Base-by-base conservation (phyloP, 2,113 vertebrate species). In the Lota lota region DNA sequence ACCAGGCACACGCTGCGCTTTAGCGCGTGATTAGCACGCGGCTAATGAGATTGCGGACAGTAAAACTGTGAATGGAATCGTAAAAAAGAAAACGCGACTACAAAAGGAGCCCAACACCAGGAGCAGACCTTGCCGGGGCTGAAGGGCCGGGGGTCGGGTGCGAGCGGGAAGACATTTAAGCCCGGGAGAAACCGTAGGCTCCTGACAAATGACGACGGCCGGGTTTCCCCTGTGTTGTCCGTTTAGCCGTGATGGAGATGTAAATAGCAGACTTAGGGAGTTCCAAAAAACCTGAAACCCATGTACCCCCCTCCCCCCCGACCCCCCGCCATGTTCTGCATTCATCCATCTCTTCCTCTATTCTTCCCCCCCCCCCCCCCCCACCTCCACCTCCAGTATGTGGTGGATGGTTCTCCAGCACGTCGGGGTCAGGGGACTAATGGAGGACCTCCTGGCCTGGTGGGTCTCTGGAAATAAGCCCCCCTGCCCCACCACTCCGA, bases 351-450 rank as follows among this genome's bases (percentile, higher is more conserved):
- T 79, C 69, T 64, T 22, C 51, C 24, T 71, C 70, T 73, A 74
- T 79, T 79, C 80, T 77, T 81, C 76, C 79, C 75, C 79, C 77
- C 71, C 81, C 61, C 70, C 50, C 80, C n/a, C n/a, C n/a, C n/a
- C n/a, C n/a, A n/a, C n/a, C n/a, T n/a, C n/a, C 51, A 70, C 74
- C 67, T 74, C 3, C 28, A 33, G 28, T 77, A 85, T 81, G 81
- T 78, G 79, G 79, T 78, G 79, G 82, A 74, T 81, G 77, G 79
- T 83, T 78, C 76, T 84, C 79, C 78, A 85, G 88, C 88, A 88
- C 84, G 15, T 79, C 84, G 15, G 79, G 92, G 92, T 93, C 91
- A 92, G 85, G 79, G 81, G 88, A 89, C 90, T 91, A 92, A 93
- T 92, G 91, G 88, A 86, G 79, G 86, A 91, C 90, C 92, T 88